Base-by-base conservation (phyloP, 2,113 vertebrate genomes). In the Cygnus buccinator region DNA sequence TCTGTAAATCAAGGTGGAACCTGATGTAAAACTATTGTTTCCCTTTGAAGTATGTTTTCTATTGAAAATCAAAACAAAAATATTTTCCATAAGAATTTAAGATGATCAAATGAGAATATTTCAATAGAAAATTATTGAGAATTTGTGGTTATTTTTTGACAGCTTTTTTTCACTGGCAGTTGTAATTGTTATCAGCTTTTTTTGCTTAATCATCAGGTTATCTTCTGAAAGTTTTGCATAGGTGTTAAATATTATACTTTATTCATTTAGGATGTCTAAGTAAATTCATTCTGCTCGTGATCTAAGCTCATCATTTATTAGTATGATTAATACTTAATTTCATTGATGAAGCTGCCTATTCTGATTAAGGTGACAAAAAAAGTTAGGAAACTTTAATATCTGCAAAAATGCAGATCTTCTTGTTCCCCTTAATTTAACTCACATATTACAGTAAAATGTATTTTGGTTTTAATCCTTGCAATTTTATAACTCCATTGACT, bases 361-460 rank as follows among this genome's bases (percentile, higher is more conserved):
- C 94, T 96, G 75, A 81, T 86, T 87, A 93, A 94, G 26, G 43
- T 87, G 59, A 91, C 48, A 58, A 35, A 89, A 87, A 67, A 94
- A 90, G 55, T 89, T 20, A 57, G 52, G 74, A 97, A 94, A 93
- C 82, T 96, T 96, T 68, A 73, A 59, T 93, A 74, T 55, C 8
- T 92, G 41, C 43, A 48, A 33, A 73, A 70, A 7, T 89, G 20
- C 54, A 33, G 12, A 29, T 74, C 77, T 50, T 93, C 88, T 83
- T 93, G 52, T 91, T 94, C 31, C 33, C 84, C 94, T 96, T 92
- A 89, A 90, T 88, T 61, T 59, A 70, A 59, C 54, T 88, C 76
- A 71, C 33, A 82, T 52, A 11, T 87, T 77, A 83, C 13, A 63
- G 16, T 93, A 66, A 87, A 70, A 77, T 81, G 65, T 80, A 22